Evolutionary conservation across 2,113 vertebrate genomes (phyloP).

Genomic region (Microcebus griseorufus): DNA sequence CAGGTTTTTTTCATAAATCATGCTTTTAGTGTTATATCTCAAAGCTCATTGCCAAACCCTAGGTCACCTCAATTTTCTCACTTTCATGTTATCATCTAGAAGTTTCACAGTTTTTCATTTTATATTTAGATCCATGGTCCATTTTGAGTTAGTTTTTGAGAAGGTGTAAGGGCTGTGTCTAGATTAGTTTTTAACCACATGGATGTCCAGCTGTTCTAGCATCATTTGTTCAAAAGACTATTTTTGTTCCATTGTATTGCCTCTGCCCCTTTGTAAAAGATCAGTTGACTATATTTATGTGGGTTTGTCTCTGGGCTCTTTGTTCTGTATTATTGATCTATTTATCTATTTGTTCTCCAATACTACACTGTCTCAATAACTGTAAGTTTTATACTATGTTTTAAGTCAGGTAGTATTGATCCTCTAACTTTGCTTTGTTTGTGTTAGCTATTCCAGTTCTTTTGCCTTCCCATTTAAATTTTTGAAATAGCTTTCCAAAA

Average conservation of each 20-base stretch:
- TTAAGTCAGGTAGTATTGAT: background rate
- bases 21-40: background rate
- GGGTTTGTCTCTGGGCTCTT: background rate
- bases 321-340: background rate
- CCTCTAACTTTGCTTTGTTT: background rate
- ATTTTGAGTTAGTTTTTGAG: background rate
- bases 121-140: background rate
- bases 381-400: background rate
- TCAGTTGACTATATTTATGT: background rate
- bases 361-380: background rate
- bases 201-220: background rate
- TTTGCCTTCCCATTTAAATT: background rate
- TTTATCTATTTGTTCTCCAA: background rate
- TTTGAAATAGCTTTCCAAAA: background rate
- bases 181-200: background rate
- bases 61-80: background rate
- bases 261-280: background rate
- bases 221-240: background rate
- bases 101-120: background rate
- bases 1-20: background rate
- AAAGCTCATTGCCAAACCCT: background rate
- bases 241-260: background rate
- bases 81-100: background rate
- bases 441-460: background rate
- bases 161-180: background rate